phyloP scores from a whole-genome alignment of 1,140 invertebrate genomes.

The Bombyx mori region ASM3026992v2 NC_085114.1:8709001-8709500 shows the following conservation, averaged over 20 bases:
- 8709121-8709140: constrained; percentile 81
- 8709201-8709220: constrained; percentile 73
- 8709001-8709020: no score
- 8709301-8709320: no score
- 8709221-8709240: constrained; percentile 69
- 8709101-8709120: constrained; percentile 84
- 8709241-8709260: constrained; percentile 91
- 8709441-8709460: no score
- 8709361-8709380: no score
- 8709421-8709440: not conserved
- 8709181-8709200: constrained; percentile 85
- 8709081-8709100: constrained; percentile 79
- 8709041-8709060: no score
- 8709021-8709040: no score
- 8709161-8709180: constrained; percentile 83
- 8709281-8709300: not conserved
- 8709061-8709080: not conserved
- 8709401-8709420: not conserved
- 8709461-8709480: no score
- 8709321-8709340: no score
- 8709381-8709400: no score
- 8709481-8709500: no score
- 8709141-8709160: constrained; percentile 86
- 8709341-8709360: no score
- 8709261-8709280: constrained; percentile 72